Percentiles rank a stretch among this genome's conserved stretches.
phyloP scores from a whole-genome alignment of 2,888 invertebrate genomes.

The Drosophila monieri region DNA sequence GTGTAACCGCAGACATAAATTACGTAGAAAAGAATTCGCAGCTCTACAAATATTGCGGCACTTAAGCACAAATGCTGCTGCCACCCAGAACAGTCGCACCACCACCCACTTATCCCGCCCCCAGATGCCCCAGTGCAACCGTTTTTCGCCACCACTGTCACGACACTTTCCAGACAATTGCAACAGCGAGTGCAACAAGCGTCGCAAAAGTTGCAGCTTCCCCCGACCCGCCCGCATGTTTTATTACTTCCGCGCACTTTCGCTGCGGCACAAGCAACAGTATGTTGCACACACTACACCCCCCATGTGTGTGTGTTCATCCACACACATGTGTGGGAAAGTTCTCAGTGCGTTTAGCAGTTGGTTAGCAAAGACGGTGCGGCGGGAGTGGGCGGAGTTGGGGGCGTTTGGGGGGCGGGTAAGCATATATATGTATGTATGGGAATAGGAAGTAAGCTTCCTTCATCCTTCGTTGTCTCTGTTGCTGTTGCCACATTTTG shows the following conservation, averaged over 20 bases:
- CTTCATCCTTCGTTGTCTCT: constrained; percentile 61
- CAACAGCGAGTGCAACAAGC: constrained; percentile 60
- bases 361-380: constrained; percentile 34
- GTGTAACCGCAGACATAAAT: constrained; percentile 55
- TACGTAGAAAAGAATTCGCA: constrained; percentile 46
- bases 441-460: constrained; percentile 36
- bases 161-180: constrained; percentile 66
- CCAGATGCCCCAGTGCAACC: neutral
- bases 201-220: constrained; percentile 48
- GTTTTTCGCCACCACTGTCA: constrained; percentile 19
- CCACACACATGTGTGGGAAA: constrained; percentile 54
- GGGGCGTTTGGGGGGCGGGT: neutral
- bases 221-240: constrained; percentile 46
- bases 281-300: constrained; percentile 38
- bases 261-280: constrained; percentile 51
- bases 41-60: constrained; percentile 71
- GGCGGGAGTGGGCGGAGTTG: neutral
- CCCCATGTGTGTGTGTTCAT: no score
- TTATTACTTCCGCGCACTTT: constrained; percentile 72
- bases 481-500: constrained; percentile 74
- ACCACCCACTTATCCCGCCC: neutral
- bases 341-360: constrained; percentile 71
- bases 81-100: constrained; percentile 23
- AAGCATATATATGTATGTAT: constrained; percentile 5
- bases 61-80: constrained; percentile 72